Evolutionary conservation across 2,888 invertebrate species (phyloP).

Genomic region (Augochlorella aurata): DNA sequence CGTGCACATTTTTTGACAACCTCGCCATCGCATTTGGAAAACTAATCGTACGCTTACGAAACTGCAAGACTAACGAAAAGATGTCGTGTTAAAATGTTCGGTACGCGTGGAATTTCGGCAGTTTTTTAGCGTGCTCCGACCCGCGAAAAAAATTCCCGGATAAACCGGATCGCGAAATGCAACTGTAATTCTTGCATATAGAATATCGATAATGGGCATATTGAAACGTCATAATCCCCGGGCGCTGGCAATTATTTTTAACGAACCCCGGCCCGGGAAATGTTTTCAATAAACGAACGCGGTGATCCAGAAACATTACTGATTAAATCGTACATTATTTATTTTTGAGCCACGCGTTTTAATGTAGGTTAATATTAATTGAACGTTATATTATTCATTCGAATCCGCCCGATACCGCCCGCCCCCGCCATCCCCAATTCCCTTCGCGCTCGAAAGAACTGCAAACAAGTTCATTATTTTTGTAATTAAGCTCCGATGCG

Average conservation of each 20-base stretch:
- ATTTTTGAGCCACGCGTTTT: slow-evolving; percentile 15
- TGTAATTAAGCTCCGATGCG: slow-evolving; percentile 26
- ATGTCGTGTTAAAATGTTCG: too few relatives aligned
- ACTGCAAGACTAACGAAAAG: too few relatives aligned
- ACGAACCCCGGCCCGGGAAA: slow-evolving; percentile 4
- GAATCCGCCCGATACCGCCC: not conserved
- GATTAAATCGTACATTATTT: slow-evolving; percentile 24
- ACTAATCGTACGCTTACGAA: too few relatives aligned
- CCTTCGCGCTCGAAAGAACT: slow-evolving; percentile 25
- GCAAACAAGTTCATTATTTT: slow-evolving; percentile 36
- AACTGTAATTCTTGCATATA: slow-evolving; percentile 4
- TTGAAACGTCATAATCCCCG: slow-evolving; percentile 9
- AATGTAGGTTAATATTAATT: slow-evolving; percentile 29
- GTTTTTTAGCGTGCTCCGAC: too few relatives aligned
- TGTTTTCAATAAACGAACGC: slow-evolving; percentile 27
- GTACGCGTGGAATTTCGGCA: too few relatives aligned
- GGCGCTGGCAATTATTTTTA: slow-evolving; percentile 10
- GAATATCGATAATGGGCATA: slow-evolving; percentile 9
- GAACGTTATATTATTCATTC: slow-evolving; percentile 27
- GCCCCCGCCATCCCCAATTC: not conserved
- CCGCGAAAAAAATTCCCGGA: too few relatives aligned
- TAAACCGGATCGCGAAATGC: not conserved
- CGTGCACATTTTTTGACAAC: too few relatives aligned
- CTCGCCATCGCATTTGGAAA: too few relatives aligned
- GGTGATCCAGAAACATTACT: slow-evolving; percentile 12